Percentiles rank a stretch among this genome's conserved stretches.
Evolutionary conservation across 1,140 invertebrate genomes (phyloP).

Genomic region (Neotoxoptera formosana): DNA sequence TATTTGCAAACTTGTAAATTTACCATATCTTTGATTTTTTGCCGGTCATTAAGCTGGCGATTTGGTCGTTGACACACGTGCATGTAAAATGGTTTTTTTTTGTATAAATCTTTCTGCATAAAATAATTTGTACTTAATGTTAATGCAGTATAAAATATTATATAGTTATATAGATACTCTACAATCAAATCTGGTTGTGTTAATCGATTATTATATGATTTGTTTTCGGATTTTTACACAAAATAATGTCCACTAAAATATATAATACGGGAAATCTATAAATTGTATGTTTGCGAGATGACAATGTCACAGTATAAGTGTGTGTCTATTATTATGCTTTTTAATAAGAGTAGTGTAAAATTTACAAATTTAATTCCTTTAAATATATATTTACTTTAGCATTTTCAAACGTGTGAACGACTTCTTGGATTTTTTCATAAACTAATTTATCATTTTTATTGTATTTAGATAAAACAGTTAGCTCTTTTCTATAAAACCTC

Average conservation of each 20-base stretch:
- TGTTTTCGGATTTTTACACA: too few species aligned
- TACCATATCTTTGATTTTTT: neutral
- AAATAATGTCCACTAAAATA: too few species aligned
- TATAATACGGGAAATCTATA: too few species aligned
- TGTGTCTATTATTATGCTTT: too few species aligned
- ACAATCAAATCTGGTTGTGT: neutral
- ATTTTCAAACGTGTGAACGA: conserved; percentile 12
- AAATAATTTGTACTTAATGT: neutral
- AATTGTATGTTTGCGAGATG: too few species aligned
- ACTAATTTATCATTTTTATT: neutral
- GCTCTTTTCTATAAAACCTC: neutral
- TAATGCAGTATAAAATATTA: neutral
- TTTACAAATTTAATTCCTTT: neutral
- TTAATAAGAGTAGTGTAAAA: neutral
- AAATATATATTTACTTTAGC: conserved; percentile 27
- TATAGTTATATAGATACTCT: neutral
- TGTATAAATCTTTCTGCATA: neutral
- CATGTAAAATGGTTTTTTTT: neutral
- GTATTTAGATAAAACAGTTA: neutral
- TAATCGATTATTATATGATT: neutral
- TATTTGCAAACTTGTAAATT: neutral
- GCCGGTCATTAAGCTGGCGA: neutral
- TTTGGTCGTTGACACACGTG: neutral
- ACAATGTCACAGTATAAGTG: too few species aligned
- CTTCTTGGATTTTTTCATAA: neutral